Evolutionary conservation across 2,888 invertebrate genomes (phyloP).

Genomic region (Tetragonisca angustula): DNA sequence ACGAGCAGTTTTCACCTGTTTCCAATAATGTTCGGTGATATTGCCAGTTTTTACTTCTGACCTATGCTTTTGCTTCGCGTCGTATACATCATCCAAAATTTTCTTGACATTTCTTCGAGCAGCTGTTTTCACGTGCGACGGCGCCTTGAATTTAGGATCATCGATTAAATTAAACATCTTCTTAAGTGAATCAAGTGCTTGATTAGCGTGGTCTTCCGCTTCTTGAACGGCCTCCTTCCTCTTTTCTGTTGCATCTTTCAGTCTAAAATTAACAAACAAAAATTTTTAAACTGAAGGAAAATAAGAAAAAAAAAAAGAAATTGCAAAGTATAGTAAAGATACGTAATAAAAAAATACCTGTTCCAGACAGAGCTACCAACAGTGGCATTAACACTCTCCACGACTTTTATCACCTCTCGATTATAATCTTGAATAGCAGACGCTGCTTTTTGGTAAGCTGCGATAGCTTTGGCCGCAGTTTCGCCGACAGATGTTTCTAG

Average conservation of each 20-base stretch:
- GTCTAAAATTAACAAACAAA: slow-evolving; percentile 65
- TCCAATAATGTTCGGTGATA: slow-evolving; percentile 93
- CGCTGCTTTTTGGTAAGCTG: slow-evolving; percentile 88
- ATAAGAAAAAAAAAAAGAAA: not conserved
- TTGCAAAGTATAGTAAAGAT: too few relatives aligned
- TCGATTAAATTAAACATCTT: slow-evolving; percentile 83
- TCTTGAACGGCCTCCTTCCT: slow-evolving; percentile 85
- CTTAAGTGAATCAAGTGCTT: slow-evolving; percentile 85
- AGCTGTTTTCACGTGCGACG: slow-evolving; percentile 79
- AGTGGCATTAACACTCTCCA: slow-evolving; percentile 72
- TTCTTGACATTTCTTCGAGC: slow-evolving; percentile 80
- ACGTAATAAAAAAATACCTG: slow-evolving; percentile 67
- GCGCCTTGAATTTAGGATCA: slow-evolving; percentile 82
- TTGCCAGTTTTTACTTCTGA: slow-evolving; percentile 86
- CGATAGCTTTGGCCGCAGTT: slow-evolving; percentile 87
- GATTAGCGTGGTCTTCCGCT: slow-evolving; percentile 87
- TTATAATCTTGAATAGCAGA: slow-evolving; percentile 86
- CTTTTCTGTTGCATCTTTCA: slow-evolving; percentile 87
- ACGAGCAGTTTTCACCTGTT: slow-evolving; percentile 88
- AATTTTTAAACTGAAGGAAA: not conserved
- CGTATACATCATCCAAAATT: slow-evolving; percentile 86
- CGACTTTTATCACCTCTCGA: slow-evolving; percentile 75
- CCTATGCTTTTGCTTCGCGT: slow-evolving; percentile 87
- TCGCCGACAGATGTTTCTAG: slow-evolving; percentile 86
- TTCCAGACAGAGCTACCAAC: slow-evolving; percentile 75